Conservation (phyloP, 2,113 vertebrate species). For the Copsychus sechellarum region DNA sequence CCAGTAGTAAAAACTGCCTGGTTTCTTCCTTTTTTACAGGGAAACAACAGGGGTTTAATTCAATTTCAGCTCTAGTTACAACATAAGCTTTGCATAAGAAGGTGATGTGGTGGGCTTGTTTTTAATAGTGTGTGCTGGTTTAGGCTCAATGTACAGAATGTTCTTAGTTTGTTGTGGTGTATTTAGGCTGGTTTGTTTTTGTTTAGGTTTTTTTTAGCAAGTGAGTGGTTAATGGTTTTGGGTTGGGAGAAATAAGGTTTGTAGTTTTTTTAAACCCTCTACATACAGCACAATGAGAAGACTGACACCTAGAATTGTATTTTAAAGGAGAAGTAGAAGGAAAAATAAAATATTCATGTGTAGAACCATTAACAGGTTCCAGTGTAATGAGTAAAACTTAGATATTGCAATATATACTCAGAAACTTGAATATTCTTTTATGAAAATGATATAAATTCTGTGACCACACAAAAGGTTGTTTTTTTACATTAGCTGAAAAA, state of each 20-base stretch:
- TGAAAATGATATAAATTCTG: not conserved
- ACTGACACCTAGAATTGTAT: not conserved
- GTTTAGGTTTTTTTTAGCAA: not conserved
- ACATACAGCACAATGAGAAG: not conserved
- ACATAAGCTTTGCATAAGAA: not conserved
- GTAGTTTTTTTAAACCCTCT: not conserved
- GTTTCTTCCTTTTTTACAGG: not conserved
- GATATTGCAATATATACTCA: not conserved
- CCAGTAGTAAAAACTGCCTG: not conserved
- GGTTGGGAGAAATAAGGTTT: not conserved
- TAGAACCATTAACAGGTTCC: not conserved
- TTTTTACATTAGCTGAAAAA: not conserved
- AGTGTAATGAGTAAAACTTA: not conserved
- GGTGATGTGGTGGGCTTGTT: not conserved
- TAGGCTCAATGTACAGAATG: not conserved
- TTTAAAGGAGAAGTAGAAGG: not conserved
- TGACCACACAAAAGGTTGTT: not conserved
- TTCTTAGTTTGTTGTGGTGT: not conserved
- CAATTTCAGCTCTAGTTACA: not conserved
- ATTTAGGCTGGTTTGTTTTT: not conserved
- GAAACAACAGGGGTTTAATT: not conserved
- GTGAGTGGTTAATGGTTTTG: not conserved
- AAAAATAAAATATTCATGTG: not conserved
- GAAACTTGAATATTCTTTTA: not conserved
- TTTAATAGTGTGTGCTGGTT: not conserved